Evolutionary conservation across 2,113 vertebrate genomes (phyloP).

Genomic region (Microcebus tavaratra): DNA sequence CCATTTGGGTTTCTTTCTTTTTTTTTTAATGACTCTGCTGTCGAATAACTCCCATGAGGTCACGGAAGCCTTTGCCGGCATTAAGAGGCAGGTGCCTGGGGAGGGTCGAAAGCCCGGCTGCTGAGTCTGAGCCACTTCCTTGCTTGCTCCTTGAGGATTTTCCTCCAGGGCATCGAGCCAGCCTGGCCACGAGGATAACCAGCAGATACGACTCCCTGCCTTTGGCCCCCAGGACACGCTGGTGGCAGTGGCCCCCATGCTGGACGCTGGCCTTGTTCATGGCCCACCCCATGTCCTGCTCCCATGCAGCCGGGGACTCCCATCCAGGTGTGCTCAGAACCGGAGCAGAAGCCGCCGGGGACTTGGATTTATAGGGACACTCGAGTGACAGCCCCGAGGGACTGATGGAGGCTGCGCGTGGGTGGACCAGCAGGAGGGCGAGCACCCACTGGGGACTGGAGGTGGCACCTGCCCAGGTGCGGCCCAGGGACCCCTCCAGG

Average conservation of each 20-base stretch:
- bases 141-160: constrained; percentile 90
- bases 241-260: constrained; percentile 91
- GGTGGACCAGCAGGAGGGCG: neutral
- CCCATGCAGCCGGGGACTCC: constrained; percentile 92
- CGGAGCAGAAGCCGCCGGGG: neutral
- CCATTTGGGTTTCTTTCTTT: constrained; percentile 89
- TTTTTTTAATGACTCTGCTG: constrained; percentile 83
- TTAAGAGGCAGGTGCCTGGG: constrained; percentile 93
- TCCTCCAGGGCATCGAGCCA: constrained; percentile 91
- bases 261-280: constrained; percentile 93
- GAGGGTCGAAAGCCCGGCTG: constrained; percentile 93
- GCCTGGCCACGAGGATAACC: constrained; percentile 89
- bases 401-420: rapidly evolving
- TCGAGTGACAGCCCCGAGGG: neutral
- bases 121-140: constrained; percentile 93
- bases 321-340: constrained; percentile 92
- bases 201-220: constrained; percentile 93
- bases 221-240: constrained; percentile 92
- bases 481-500: neutral
- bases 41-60: constrained; percentile 91
- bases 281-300: constrained; percentile 93
- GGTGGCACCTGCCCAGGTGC: too few relatives aligned
- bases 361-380: neutral
- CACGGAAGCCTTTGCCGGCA: constrained; percentile 92
- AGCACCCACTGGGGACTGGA: too few relatives aligned